phyloP scores from a whole-genome alignment of 2,888 invertebrate genomes.

The Amiota mariae region DNA sequence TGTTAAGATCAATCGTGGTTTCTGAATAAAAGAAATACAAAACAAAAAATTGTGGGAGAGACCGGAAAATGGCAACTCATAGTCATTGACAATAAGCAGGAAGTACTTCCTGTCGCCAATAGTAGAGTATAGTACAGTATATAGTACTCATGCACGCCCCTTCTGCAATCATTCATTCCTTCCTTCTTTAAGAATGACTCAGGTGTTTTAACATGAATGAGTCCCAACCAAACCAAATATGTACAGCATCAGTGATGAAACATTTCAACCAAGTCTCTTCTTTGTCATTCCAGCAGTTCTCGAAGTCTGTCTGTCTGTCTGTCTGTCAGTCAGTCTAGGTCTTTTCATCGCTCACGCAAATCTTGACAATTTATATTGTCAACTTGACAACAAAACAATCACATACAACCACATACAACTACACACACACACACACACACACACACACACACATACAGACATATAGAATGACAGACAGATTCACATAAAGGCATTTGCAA shows the following conservation, averaged over 20 bases:
- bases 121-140: no score
- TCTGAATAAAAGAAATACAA: not conserved
- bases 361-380: conserved; percentile 58
- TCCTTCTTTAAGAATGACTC: conserved; percentile 51
- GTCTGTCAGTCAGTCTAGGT: not conserved
- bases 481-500: not conserved
- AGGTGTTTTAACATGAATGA: conserved; percentile 50
- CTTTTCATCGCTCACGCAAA: conserved; percentile 41
- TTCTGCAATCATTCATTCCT: not conserved
- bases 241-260: not conserved
- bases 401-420: no score
- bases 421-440: no score
- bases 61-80: conserved; percentile 21
- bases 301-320: not conserved
- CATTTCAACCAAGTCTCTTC: not conserved
- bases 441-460: no score
- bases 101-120: not conserved
- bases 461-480: no score
- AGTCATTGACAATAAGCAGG: conserved; percentile 18
- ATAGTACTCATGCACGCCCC: no score
- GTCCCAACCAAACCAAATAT: conserved; percentile 23
- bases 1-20: not conserved
- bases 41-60: not conserved
- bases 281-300: not conserved
- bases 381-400: conserved; percentile 7